Conservation (phyloP, 2,113 vertebrate species). For the Cynoglossus semilaevis region DNA sequence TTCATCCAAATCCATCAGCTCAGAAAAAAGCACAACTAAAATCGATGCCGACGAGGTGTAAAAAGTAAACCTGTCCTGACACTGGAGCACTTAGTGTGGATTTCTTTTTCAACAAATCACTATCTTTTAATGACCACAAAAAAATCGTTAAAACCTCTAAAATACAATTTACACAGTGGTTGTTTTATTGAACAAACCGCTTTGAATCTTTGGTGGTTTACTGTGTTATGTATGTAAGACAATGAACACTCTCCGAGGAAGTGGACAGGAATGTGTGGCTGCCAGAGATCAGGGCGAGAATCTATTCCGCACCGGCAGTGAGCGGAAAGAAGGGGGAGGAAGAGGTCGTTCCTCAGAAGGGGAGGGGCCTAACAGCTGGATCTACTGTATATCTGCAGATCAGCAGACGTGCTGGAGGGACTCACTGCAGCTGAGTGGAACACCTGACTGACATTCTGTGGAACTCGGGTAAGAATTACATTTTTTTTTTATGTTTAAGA, state of each 20-base stretch:
- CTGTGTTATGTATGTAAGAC: slow-evolving; percentile 36
- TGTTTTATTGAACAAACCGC: background rate
- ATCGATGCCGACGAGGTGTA: too few relatives aligned
- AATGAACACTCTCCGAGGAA: slow-evolving; percentile 42
- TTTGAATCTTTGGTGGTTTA: background rate
- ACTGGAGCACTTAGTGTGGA: too few relatives aligned
- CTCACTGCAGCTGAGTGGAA: background rate
- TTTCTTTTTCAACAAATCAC: too few relatives aligned
- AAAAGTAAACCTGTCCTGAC: too few relatives aligned
- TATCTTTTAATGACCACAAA: too few relatives aligned
- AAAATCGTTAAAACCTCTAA: too few relatives aligned
- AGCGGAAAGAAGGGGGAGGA: background rate
- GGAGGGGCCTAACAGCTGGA: slow-evolving; percentile 34
- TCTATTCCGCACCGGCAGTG: background rate
- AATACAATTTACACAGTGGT: too few relatives aligned
- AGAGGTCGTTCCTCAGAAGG: slow-evolving; percentile 24
- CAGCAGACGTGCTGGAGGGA: slow-evolving; percentile 23
- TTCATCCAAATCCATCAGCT: too few relatives aligned
- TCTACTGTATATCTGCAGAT: slow-evolving; percentile 36
- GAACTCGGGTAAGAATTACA: slow-evolving; percentile 28
- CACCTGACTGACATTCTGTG: background rate
- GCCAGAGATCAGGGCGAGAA: slow-evolving; percentile 1
- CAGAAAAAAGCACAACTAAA: too few relatives aligned
- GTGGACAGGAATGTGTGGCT: slow-evolving; percentile 44
- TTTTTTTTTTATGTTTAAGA: background rate